Conservation (phyloP, 2,797 vertebrate species). For the Mormyrus hasselquistii region DNA sequence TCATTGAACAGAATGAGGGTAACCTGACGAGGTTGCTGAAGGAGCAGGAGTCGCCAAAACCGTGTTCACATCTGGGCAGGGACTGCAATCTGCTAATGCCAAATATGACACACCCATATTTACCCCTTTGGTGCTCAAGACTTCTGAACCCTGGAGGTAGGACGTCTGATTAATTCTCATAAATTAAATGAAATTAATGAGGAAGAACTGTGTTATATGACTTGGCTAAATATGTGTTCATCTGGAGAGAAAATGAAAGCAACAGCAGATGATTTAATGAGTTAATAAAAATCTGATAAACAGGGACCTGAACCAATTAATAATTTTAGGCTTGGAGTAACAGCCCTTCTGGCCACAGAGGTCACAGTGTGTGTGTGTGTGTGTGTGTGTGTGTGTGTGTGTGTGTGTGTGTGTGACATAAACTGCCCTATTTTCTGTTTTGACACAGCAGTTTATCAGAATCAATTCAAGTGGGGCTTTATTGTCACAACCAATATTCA, state of each 20-base stretch:
- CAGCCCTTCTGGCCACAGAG: neutral
- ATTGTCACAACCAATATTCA: neutral
- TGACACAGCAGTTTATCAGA: neutral
- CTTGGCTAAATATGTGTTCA: neutral
- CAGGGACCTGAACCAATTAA: neutral
- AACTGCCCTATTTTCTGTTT: neutral
- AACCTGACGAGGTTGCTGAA: neutral
- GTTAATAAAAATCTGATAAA: neutral
- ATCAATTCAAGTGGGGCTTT: neutral
- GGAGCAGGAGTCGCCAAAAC: neutral
- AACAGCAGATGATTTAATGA: neutral
- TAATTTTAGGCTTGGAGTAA: neutral
- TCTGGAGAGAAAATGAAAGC: neutral
- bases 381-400: no score
- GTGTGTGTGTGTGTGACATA: neutral
- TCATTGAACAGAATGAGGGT: neutral
- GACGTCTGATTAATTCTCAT: neutral
- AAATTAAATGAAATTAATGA: neutral
- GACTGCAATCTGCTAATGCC: neutral
- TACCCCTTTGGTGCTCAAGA: neutral
- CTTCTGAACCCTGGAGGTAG: neutral
- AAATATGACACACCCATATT: conserved; percentile 2
- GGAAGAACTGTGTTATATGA: neutral
- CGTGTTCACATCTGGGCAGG: neutral
- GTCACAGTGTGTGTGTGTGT: neutral